These are phyloP conservation scores for Bombus confusus DNA, from an alignment of 1,140 invertebrate species.

Conservation along the genomic window DNA sequence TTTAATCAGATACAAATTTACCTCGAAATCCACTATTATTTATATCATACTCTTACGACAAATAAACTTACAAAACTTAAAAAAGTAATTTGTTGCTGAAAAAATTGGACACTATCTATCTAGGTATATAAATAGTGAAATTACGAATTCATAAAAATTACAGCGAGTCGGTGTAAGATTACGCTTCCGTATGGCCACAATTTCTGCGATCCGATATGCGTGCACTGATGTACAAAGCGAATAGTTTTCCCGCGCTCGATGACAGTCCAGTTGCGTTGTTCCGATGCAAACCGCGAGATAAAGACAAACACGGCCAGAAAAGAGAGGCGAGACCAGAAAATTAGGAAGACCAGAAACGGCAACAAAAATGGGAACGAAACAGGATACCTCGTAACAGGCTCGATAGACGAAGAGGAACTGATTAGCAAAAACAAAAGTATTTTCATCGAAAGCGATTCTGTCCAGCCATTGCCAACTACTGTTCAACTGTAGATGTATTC, in stretches of 20 bases:
- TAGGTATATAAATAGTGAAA: no score
- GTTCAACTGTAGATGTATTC: constrained; percentile 77
- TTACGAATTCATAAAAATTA: not conserved
- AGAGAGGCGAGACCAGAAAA: not conserved
- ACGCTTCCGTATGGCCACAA: constrained; percentile 19
- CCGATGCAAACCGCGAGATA: constrained; percentile 9
- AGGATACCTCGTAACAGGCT: not conserved
- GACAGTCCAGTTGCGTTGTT: constrained; percentile 49
- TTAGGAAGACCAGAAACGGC: not conserved
- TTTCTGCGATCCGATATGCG: constrained; percentile 10
- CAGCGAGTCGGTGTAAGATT: constrained; percentile 19
- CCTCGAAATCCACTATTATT: no score
- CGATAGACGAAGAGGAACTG: not conserved
- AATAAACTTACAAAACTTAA: no score
- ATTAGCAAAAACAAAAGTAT: constrained; percentile 10
- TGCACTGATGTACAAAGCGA: constrained; percentile 44
- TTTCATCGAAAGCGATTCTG: constrained; percentile 67
- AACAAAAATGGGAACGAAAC: not conserved
- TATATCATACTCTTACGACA: no score
- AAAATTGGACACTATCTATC: no score
- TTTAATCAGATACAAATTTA: no score
- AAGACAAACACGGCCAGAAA: not conserved
- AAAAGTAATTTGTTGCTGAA: no score
- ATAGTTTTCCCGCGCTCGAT: constrained; percentile 46
- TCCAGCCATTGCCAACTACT: constrained; percentile 80